Conservation (phyloP, 2,888 invertebrate genomes). For the Tuberolachnus salignus region DNA sequence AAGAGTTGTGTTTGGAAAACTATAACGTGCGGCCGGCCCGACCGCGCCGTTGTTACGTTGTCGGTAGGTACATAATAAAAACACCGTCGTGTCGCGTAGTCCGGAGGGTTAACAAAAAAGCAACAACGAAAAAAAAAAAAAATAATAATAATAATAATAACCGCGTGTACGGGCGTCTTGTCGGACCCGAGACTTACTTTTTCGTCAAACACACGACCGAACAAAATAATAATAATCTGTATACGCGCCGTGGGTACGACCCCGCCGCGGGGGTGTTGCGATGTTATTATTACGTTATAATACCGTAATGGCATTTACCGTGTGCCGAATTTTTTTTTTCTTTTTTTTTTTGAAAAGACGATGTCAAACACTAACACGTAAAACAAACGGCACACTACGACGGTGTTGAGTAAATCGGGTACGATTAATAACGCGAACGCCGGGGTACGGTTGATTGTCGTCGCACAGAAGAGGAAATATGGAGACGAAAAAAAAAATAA, state of each 20-base stretch:
- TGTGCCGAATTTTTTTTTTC: neutral
- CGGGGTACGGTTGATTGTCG: too few species aligned
- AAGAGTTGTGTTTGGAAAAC: constrained; percentile 55
- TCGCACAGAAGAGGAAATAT: too few species aligned
- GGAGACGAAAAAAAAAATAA: too few species aligned
- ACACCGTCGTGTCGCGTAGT: neutral
- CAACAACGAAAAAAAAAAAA: neutral
- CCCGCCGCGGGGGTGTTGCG: constrained; percentile 13
- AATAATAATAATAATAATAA: constrained; percentile 14
- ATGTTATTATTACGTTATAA: neutral
- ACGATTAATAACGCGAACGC: too few species aligned
- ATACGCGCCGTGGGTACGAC: neutral
- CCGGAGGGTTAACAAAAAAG: constrained; percentile 3
- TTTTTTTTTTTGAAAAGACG: too few species aligned
- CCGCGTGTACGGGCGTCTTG: constrained; percentile 37
- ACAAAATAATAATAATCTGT: constrained; percentile 49
- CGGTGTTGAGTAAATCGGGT: too few species aligned
- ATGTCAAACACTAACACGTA: too few species aligned
- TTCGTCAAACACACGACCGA: neutral
- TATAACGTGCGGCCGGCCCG: constrained; percentile 26
- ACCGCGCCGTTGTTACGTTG: neutral
- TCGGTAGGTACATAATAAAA: constrained; percentile 34
- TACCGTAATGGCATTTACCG: constrained; percentile 26
- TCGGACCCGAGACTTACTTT: constrained; percentile 45
- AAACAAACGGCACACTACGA: too few species aligned